Conservation (phyloP, 2,113 vertebrate genomes). For the Phodopus roborovskii region DNA sequence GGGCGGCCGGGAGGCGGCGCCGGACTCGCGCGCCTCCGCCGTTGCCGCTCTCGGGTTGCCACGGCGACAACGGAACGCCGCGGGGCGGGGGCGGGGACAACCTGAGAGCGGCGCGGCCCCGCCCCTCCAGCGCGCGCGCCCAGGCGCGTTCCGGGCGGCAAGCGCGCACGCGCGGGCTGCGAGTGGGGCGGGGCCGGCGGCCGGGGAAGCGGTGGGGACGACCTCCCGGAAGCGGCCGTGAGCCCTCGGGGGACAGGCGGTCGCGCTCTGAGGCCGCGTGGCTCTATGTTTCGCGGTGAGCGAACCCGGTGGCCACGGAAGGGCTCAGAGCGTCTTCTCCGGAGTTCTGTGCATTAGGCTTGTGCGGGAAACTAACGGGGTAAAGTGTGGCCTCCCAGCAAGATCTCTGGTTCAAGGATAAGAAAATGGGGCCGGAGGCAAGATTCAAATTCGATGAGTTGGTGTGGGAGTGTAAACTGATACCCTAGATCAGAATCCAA, state of each 20-base stretch:
- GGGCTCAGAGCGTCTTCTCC: neutral
- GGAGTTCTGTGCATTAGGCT: neutral
- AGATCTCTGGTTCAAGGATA: fast-evolving
- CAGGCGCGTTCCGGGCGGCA: neutral
- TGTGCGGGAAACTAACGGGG: fast-evolving
- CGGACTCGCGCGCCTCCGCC: conserved; percentile 55
- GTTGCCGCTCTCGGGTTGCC: conserved; percentile 73
- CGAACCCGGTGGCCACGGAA: neutral
- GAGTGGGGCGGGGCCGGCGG: neutral
- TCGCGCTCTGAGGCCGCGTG: too few species aligned
- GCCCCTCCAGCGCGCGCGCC: conserved; percentile 2
- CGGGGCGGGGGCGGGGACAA: conserved; percentile 70
- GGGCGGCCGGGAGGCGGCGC: conserved; percentile 63
- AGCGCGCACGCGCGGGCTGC: conserved; percentile 72
- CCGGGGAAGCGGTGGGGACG: fast-evolving
- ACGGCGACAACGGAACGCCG: conserved; percentile 74
- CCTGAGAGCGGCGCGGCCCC: neutral
- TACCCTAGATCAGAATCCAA: neutral
- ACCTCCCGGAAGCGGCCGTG: neutral
- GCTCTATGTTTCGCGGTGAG: neutral
- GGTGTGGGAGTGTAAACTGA: neutral
- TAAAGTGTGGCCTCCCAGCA: neutral
- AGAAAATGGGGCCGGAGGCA: fast-evolving
- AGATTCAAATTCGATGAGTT: neutral
- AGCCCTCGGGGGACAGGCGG: neutral